A percentile compares a stretch with the other conserved stretches of the same genome.
phyloP scores from a whole-genome alignment of 2,797 vertebrate genomes.

The Apogon talboti region DNA sequence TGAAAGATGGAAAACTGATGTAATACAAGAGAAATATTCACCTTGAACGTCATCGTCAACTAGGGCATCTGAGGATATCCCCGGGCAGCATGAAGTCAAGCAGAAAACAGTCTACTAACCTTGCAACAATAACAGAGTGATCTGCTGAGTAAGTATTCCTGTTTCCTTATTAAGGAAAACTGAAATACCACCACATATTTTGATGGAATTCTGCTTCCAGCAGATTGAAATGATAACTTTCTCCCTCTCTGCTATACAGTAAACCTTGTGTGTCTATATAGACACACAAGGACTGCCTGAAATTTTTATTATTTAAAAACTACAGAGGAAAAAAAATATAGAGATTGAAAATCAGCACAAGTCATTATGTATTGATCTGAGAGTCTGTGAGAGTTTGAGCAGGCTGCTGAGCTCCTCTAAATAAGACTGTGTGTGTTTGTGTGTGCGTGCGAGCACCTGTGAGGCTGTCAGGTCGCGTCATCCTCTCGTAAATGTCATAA shows the following conservation, averaged over 20 bases:
- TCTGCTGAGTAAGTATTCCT: slow-evolving; percentile 24
- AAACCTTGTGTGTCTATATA: too few species aligned
- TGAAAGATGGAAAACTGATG: slow-evolving; percentile 23
- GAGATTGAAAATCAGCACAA: neutral
- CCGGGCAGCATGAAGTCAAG: slow-evolving; percentile 71
- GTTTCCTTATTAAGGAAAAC: slow-evolving; percentile 18
- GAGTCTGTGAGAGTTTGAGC: slow-evolving; percentile 3
- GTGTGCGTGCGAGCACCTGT: slow-evolving; percentile 82
- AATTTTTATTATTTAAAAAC: neutral
- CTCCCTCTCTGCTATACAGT: neutral
- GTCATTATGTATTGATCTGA: slow-evolving; percentile 15
- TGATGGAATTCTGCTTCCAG: neutral
- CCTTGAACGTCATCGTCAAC: slow-evolving; percentile 80
- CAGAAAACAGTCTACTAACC: slow-evolving; percentile 66
- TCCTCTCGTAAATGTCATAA: slow-evolving; percentile 95
- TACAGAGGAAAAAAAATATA: slow-evolving; percentile 2
- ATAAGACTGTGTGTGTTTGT: slow-evolving; percentile 6
- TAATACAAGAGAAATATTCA: slow-evolving; percentile 63
- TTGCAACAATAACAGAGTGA: slow-evolving; percentile 23
- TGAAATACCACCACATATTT: slow-evolving; percentile 10
- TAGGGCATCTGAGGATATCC: slow-evolving; percentile 78
- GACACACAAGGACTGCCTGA: neutral
- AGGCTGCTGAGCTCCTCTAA: neutral
- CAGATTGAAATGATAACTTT: slow-evolving; percentile 19
- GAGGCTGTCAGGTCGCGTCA: slow-evolving; percentile 93